Conservation (phyloP, 2,888 invertebrate species). For the Tryphoninae sp. region DNA sequence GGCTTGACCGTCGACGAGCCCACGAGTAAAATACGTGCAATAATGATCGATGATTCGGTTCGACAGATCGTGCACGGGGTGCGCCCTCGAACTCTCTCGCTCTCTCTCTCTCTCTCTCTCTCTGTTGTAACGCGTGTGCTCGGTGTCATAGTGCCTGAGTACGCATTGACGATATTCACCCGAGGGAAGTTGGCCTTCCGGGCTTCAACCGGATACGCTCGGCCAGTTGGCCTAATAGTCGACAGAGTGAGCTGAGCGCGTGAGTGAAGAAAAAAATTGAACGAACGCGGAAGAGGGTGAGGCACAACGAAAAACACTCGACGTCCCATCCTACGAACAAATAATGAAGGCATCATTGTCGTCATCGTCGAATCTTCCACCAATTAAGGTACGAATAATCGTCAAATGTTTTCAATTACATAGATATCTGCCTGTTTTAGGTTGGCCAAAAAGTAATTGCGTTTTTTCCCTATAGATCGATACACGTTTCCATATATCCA, state of each 20-base stretch:
- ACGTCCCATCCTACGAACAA: not conserved
- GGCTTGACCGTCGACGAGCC: slow-evolving; percentile 61
- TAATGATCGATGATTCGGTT: slow-evolving; percentile 70
- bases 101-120: not conserved
- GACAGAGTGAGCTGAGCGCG: slow-evolving; percentile 65
- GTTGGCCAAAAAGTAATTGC: too few relatives aligned
- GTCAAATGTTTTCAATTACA: not conserved
- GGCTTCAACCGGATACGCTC: slow-evolving; percentile 71
- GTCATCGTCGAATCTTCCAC: too few relatives aligned
- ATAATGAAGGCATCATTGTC: not conserved
- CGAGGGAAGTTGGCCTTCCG: slow-evolving; percentile 72
- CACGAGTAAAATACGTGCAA: slow-evolving; percentile 62
- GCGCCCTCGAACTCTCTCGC: slow-evolving; percentile 66
- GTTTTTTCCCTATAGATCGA: too few relatives aligned
- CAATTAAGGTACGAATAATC: not conserved
- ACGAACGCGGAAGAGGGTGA: slow-evolving; percentile 40
- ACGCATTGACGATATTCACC: not conserved
- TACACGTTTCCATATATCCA: too few relatives aligned
- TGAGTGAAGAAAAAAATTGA: slow-evolving; percentile 57
- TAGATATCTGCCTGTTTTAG: too few relatives aligned
- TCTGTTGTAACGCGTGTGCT: slow-evolving; percentile 56
- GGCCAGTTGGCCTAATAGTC: slow-evolving; percentile 73
- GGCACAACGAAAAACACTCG: slow-evolving; percentile 55
- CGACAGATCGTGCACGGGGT: slow-evolving; percentile 72
- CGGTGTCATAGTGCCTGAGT: not conserved